phyloP scores from a whole-genome alignment of 2,113 vertebrate genomes.

The Hylia prasina region DNA sequence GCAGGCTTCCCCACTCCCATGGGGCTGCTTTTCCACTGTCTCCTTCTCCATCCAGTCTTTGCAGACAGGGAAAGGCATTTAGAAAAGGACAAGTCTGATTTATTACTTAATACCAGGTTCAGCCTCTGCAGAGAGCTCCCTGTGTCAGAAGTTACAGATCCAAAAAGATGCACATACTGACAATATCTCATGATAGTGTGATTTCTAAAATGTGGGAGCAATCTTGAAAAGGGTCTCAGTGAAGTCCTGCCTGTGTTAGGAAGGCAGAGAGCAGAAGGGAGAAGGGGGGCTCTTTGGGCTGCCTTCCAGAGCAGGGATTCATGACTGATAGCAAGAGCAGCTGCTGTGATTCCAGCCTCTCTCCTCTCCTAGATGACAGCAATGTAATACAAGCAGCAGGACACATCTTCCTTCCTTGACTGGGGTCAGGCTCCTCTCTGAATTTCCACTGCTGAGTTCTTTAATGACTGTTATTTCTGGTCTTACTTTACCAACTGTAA shows the following conservation, averaged over 20 bases:
- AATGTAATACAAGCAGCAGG: background rate
- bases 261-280: background rate
- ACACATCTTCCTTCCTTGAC: conserved; percentile 18
- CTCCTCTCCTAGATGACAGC: background rate
- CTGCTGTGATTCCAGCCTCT: background rate
- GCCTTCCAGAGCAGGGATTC: background rate
- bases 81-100: background rate
- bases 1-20: background rate
- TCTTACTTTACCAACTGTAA: background rate
- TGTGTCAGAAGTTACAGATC: background rate
- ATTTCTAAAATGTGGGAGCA: background rate
- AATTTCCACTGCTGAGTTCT: background rate
- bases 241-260: background rate
- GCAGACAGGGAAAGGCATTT: background rate
- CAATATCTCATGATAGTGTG: background rate
- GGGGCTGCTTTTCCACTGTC: background rate
- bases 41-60: background rate
- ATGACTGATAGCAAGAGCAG: conserved; percentile 6
- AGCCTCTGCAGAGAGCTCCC: background rate
- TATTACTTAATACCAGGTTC: background rate
- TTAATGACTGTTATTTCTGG: background rate
- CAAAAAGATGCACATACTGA: background rate
- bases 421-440: background rate
- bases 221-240: background rate
- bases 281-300: background rate